Base-by-base conservation (phyloP, 2,888 invertebrate species). In the Heliothis peltigera region DNA sequence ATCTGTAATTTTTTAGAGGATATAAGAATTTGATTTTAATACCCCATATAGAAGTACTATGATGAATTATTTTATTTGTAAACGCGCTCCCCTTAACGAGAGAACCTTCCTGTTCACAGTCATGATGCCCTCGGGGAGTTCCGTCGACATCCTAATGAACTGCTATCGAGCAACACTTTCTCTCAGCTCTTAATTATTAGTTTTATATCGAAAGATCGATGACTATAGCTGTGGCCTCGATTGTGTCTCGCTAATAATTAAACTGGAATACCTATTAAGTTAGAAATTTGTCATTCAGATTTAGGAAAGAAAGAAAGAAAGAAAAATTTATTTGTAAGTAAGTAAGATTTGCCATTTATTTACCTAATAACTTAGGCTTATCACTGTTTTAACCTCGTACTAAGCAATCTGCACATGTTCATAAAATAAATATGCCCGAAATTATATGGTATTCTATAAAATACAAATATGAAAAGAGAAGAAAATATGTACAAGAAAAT, bases 141-240 rank as follows among this genome's bases (percentile, higher is more conserved):
- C 48, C 46, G 47, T 55, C 48, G 55, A 42, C 56, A 57, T 64
- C 69, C 48, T 69, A 68, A 69, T 71, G 54, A 66, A 65, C 58
- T 47, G 51, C 56, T 71, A 74, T 17, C 48, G 32, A 71, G 19
- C 42, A 42, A 53, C 64, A 77, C 78, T 78, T 80, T 78, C 78
- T 80, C 80, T 54, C 18, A 18, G 19, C 21, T 56, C 54, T 56
- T 76, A 58, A 71, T 72, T 61, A 76, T 52, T 64, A 22, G 48
- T 70, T 60, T 74, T 17, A 64, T 64, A 69, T 72, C 59, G 48
- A 39, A 28, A 60, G 57, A 70, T 70, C 65, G 64, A 70, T 63
- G 62, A 63, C 69, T 46, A 54, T 59, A 25, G 65, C 56, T 54
- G 12, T 48, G 66, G 52, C 57, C 70, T 46, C 59, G 54, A 61